Conservation (phyloP, 2,888 invertebrate genomes). For the Tholera decimalis region DNA sequence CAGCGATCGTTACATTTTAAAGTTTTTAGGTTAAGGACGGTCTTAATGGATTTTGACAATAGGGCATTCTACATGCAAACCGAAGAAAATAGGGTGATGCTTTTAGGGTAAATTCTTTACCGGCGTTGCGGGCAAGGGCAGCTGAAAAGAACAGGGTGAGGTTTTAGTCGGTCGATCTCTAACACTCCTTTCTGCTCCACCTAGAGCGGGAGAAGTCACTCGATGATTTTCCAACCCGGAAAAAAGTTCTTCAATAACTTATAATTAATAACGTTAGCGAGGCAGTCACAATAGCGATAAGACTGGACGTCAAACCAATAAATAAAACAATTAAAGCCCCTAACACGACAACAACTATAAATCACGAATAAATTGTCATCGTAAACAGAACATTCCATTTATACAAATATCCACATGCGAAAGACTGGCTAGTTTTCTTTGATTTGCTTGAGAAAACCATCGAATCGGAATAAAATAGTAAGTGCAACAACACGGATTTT, state of each 20-base stretch:
- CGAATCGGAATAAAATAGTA: background rate
- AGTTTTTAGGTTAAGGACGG: slow-evolving; percentile 39
- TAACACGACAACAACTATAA: slow-evolving; percentile 33
- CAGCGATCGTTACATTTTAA: slow-evolving; percentile 24
- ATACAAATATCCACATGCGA: background rate
- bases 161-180: no score
- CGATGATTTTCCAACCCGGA: no score
- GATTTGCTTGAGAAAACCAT: background rate
- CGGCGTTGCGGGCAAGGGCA: no score
- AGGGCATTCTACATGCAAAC: no score
- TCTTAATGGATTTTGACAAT: slow-evolving; percentile 8
- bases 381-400: slow-evolving; percentile 7
- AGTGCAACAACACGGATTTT: background rate
- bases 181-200: no score
- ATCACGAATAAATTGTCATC: slow-evolving; percentile 26
- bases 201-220: no score
- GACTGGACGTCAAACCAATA: slow-evolving; percentile 20
- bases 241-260: no score
- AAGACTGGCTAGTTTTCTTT: background rate
- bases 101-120: no score
- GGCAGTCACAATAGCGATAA: slow-evolving; percentile 35
- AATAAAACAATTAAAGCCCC: slow-evolving; percentile 32
- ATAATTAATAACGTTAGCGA: slow-evolving; percentile 19
- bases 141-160: no score
- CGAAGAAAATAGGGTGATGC: no score